Evolutionary conservation across 2,113 vertebrate genomes (phyloP), one percentile per base, ranked within the genome.

Genomic region (Daphoenositta chrysoptera): DNA sequence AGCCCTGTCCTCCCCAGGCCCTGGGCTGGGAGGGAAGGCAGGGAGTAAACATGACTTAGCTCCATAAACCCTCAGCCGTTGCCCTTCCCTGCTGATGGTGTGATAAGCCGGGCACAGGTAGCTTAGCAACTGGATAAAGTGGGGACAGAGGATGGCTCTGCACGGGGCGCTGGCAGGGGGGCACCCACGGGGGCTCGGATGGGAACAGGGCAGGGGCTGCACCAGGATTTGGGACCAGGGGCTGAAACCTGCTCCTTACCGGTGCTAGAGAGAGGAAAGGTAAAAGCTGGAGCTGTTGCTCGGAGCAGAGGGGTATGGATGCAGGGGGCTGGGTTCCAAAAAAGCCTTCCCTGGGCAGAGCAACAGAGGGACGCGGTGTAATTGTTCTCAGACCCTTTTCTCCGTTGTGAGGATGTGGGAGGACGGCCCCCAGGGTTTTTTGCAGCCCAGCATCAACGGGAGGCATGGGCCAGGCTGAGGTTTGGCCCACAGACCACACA

Each of bases 81-180:
- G 95, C 94, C 91, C 95, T 97, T 93, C 87, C 1, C 26, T 3
- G 47, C 82, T 6, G 94, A 94, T 95, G 93, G 64, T 1, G 26
- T 2, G 95, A 91, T 97, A 96, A 97, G 93, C 75, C 1, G 1
- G 82, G 64, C 6, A 8, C 23, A 6, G 83, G 96, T 95, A 80
- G 61, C 97, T 93, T 97, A 96, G 97, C 97, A 97, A 97, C 97
- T 56, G 86, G 56, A 27, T 58, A 69, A 87, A 0, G 51, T 64
- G 64, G 77, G 89, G 71, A 83, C 5, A 14, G 79, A 83, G 63
- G 57, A 54, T 85, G 75, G 71, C 70, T 92, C 57, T 57, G 76
- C 57, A 6, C 1, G 5, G 72, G 63, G 68, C 0, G 5, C 61
- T n/a, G 83, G 22, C 51, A 58, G 79, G 82, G 88, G 31, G 70